Evolutionary conservation across 2,113 vertebrate species (phyloP).

Genomic region (Sander vitreus): DNA sequence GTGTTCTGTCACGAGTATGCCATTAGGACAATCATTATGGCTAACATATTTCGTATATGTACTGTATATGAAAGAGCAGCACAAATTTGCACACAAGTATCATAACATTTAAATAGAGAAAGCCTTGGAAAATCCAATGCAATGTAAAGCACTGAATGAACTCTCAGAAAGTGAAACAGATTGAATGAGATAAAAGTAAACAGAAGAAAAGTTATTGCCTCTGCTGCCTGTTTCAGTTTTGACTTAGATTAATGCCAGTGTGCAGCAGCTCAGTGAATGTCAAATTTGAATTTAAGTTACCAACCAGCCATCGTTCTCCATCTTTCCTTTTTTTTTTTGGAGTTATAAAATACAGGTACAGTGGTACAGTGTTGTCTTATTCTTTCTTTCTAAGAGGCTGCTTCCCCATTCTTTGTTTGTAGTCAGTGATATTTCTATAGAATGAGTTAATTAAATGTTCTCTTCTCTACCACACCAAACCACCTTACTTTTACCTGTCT

Average conservation of each 20-base stretch:
- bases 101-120: not conserved
- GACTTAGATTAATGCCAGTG: not conserved
- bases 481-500: not conserved
- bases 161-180: not conserved
- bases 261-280: not conserved
- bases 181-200: not conserved
- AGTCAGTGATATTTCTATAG: conserved; percentile 5
- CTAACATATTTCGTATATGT: not conserved
- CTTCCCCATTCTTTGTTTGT: not conserved
- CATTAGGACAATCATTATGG: not conserved
- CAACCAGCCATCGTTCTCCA: not conserved
- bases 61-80: not conserved
- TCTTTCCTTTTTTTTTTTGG: not conserved
- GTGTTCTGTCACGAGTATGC: not conserved
- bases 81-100: not conserved
- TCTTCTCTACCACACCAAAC: not conserved
- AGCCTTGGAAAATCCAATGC: not conserved
- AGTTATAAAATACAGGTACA: not conserved
- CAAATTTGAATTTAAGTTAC: not conserved
- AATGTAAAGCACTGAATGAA: not conserved
- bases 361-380: not conserved
- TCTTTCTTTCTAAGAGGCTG: not conserved
- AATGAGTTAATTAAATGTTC: conserved; percentile 12
- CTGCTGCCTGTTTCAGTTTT: not conserved
- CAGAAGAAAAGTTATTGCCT: not conserved